Conservation (phyloP, 2,888 invertebrate genomes). For the Spodoptera exigua region DNA sequence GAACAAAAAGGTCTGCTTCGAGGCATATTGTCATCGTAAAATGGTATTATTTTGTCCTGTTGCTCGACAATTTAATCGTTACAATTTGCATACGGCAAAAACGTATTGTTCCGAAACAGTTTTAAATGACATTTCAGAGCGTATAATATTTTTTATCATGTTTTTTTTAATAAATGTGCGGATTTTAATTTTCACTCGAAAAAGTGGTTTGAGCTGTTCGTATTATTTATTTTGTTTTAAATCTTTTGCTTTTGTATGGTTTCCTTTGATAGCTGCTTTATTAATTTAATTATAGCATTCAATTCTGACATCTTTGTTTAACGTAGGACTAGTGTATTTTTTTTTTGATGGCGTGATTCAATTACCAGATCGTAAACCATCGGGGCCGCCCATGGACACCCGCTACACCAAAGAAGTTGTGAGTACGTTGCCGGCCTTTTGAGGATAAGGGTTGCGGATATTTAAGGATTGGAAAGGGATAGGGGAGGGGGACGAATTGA, state of each 20-base stretch:
- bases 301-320: too few relatives aligned
- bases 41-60: slow-evolving; percentile 45
- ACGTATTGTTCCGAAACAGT: slow-evolving; percentile 47
- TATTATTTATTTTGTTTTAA: slow-evolving; percentile 8
- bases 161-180: slow-evolving; percentile 20
- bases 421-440: too few relatives aligned
- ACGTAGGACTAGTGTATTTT: too few relatives aligned
- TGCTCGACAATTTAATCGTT: slow-evolving; percentile 47
- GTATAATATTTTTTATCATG: slow-evolving; percentile 22
- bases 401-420: too few relatives aligned
- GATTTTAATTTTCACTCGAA: slow-evolving; percentile 19
- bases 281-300: too few relatives aligned
- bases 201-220: background rate
- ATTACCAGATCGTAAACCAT: too few relatives aligned
- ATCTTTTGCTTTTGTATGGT: background rate
- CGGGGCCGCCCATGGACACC: too few relatives aligned
- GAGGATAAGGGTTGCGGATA: too few relatives aligned
- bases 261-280: slow-evolving; percentile 1
- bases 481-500: too few relatives aligned
- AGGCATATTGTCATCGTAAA: slow-evolving; percentile 39
- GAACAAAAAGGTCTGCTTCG: slow-evolving; percentile 12
- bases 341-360: too few relatives aligned
- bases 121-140: slow-evolving; percentile 44
- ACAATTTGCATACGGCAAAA: slow-evolving; percentile 48
- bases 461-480: too few relatives aligned